Base-by-base conservation (phyloP, 2,888 invertebrate genomes). In the Busseola fusca region DNA sequence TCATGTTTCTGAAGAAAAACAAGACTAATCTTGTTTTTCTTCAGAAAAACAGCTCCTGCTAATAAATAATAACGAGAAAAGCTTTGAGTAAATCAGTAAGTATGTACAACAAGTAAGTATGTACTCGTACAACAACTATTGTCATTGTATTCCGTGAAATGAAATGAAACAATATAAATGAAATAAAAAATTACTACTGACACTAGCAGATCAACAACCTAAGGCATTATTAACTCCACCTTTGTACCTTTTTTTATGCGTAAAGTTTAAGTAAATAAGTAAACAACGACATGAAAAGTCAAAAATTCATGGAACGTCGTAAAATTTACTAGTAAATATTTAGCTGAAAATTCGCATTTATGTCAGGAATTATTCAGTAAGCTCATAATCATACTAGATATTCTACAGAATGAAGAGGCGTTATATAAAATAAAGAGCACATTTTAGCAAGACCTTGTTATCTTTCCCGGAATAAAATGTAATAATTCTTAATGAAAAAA, bases 381-480 rank as follows among this genome's bases (percentile, higher is more conserved):
- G 25, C 30, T 52, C 30, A 40, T 34, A 18, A 52, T 69, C 27
- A 27, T 50, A 64, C 48, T 52, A 25, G 25, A 9, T 40, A 21
- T 42, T 42, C 30, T 42, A 42, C 25, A 34, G 34, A 70, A 70
- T 25, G 10, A 42, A 42, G 21, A 70, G 18, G 25, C 68, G 34
- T 25, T 34, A 54, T 34, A 69, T 70, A 54, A 42, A 69, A 42
- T 42, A 16, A 70, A 34, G 54, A 7, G 42, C 30, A 34, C 70
- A 42, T 69, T 70, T 25, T 40, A 69, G 37, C 16, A 50, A 10
- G 16, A 30, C 50, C 69, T 40, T 68, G 27, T 27, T 68, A 68
- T 27, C n/a, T 40, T 21, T 37, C 14, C 14, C 25, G 14, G 25
- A 34, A 21, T 10, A 69, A 16, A 30, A 14, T 40, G 69, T 6